A percentile compares a stretch with the other conserved stretches of the same genome.
Conservation (phyloP, 92 coral and sea anemone species). For the Nematostella vectensis region DNA sequence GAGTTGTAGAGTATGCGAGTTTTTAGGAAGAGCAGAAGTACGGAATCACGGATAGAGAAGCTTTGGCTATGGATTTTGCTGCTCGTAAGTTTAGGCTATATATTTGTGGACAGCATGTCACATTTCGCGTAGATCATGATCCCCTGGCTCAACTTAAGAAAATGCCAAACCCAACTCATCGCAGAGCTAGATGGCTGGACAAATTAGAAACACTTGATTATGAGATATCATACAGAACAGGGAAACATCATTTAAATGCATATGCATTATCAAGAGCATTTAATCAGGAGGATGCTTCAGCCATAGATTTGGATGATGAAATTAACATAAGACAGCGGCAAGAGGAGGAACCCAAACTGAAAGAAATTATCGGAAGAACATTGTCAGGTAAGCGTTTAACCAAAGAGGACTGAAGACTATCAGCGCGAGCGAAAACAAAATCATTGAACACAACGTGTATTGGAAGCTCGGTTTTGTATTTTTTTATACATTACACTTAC, state of each 20-base stretch:
- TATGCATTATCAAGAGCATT: conserved; percentile 18
- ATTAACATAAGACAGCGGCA: conserved; percentile 5
- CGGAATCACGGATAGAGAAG: conserved; percentile 11
- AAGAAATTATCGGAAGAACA: neutral
- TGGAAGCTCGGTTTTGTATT: too few species aligned
- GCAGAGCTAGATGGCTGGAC: conserved; percentile 8
- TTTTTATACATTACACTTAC: too few species aligned
- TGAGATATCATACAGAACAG: neutral
- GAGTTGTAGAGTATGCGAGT: conserved; percentile 26
- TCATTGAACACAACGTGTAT: too few species aligned
- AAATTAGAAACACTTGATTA: conserved; percentile 2
- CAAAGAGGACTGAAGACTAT: too few species aligned
- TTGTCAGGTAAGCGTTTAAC: neutral
- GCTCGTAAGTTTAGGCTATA: neutral
- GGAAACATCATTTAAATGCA: conserved; percentile 7
- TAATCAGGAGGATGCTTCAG: conserved; percentile 4
- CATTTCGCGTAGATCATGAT: neutral
- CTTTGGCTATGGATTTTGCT: conserved; percentile 1
- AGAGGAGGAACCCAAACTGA: neutral
- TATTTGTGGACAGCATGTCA: conserved; percentile 2
- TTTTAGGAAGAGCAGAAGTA: conserved; percentile 23
- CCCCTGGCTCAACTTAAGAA: neutral
- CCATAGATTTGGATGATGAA: conserved; percentile 1
- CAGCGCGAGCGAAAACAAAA: too few species aligned
- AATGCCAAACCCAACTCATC: conserved; percentile 3